A percentile compares a stretch with the other conserved stretches of the same genome.
phyloP scores from a whole-genome alignment of 2,888 invertebrate genomes.

The Pachymerium ferrugineum region DNA sequence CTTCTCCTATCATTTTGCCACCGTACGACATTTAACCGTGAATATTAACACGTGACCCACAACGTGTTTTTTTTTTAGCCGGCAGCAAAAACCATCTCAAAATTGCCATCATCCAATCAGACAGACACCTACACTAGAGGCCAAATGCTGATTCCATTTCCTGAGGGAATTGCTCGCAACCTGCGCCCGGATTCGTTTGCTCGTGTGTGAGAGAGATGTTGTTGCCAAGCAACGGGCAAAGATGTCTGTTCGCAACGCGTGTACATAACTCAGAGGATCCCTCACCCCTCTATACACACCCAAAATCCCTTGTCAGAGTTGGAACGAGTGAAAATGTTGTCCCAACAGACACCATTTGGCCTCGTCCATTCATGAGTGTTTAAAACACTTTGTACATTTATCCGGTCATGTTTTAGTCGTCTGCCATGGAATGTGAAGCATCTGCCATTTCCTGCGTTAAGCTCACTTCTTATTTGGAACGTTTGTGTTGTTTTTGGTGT shows the following conservation, averaged over 20 bases:
- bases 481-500: constrained; percentile 29
- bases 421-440: neutral
- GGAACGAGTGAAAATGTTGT: no score
- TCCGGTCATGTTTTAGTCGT: no score
- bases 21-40: no score
- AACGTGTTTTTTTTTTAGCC: neutral
- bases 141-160: neutral
- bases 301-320: no score
- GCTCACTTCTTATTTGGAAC: neutral
- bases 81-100: neutral
- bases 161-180: neutral
- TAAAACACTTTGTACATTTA: no score
- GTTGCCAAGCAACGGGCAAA: neutral
- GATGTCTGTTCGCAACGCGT: neutral
- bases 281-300: no score
- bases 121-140: neutral
- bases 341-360: no score
- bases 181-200: neutral
- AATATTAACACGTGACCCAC: no score
- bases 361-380: no score
- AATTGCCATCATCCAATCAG: neutral
- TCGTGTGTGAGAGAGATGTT: neutral
- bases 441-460: neutral
- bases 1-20: no score
- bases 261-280: neutral